Conservation (phyloP, 2,888 invertebrate genomes). For the Drosophila suboccidentalis region DNA sequence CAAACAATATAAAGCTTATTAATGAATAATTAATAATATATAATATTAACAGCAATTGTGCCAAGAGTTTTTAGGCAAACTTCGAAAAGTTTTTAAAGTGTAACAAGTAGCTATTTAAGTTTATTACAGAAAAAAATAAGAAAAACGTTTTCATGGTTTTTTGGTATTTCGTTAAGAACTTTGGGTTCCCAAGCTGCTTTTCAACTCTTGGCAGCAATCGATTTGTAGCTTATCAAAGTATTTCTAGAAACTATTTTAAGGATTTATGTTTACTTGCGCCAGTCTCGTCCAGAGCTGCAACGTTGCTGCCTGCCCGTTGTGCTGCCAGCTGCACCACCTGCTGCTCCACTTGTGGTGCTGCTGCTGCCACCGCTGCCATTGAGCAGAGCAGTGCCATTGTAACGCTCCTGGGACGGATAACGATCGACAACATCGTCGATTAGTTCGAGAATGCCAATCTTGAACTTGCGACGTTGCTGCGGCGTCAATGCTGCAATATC, state of each 20-base stretch:
- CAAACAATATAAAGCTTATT: neutral
- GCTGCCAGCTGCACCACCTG: slow-evolving; percentile 23
- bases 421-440: slow-evolving; percentile 86
- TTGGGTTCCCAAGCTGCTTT: slow-evolving; percentile 5
- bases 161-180: slow-evolving; percentile 14
- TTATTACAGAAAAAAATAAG: neutral
- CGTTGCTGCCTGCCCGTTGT: slow-evolving; percentile 38
- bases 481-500: slow-evolving; percentile 86
- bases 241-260: neutral
- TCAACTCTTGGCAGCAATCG: slow-evolving; percentile 27
- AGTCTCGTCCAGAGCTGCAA: slow-evolving; percentile 72
- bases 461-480: slow-evolving; percentile 87
- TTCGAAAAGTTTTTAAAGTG: neutral
- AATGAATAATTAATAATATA: slow-evolving; percentile 2
- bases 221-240: slow-evolving; percentile 9
- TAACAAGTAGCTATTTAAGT: neutral
- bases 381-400: slow-evolving; percentile 44
- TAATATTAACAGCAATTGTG: slow-evolving; percentile 22
- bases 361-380: slow-evolving; percentile 37
- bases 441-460: slow-evolving; percentile 86
- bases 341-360: slow-evolving; percentile 4
- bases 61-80: neutral
- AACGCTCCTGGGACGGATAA: slow-evolving; percentile 74
- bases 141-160: neutral
- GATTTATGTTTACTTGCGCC: slow-evolving; percentile 64